Evolutionary conservation across 2,888 invertebrate species (phyloP), one percentile per base, ranked within the genome.

Genomic region (Plagodis pulveraria): DNA sequence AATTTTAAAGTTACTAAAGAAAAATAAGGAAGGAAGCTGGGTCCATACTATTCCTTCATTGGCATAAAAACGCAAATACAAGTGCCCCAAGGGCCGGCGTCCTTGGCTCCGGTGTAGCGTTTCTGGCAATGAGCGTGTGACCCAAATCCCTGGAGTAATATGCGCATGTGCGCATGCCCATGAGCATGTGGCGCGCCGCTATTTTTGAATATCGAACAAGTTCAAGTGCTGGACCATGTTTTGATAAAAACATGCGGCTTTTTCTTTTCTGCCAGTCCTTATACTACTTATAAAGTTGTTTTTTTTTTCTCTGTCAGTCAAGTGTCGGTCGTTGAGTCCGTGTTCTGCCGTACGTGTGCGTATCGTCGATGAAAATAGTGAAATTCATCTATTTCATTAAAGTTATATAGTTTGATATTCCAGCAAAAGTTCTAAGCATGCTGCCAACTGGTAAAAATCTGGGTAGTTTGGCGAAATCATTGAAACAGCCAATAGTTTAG

Each of bases 51-150:
- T 64, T 58, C 65, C 63, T 56, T 61, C 34, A 35, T 56, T 60
- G 48, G 45, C 52, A 67, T 65, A 62, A 59, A 62, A 61, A 67
- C 56, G 50, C 53, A 41, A 46, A 33, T 38, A 49, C 68, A 58
- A 63, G 56, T 58, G 65, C 63, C 70, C 62, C 66, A 69, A 70
- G 68, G 72, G 69, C 69, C 61, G 60, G 59, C 74, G 87, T 73
- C 90, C 90, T 90, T 90, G 91, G 81, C 74, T 71, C 67, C 70
- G 81, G 85, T 84, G 82, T 85, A 77, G 75, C 72, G 80, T 87
- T 84, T 81, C 87, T 69, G 80, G 76, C 83, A 89, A 86, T 86
- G 78, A 83, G 81, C 86, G 81, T 87, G 82, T 91, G 91, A 91
- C 91, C 91, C 77, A 89, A 84, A 87, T 91, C 81, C 75, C 70